Conservation (phyloP, 2,113 vertebrate genomes). For the Elachura formosa region DNA sequence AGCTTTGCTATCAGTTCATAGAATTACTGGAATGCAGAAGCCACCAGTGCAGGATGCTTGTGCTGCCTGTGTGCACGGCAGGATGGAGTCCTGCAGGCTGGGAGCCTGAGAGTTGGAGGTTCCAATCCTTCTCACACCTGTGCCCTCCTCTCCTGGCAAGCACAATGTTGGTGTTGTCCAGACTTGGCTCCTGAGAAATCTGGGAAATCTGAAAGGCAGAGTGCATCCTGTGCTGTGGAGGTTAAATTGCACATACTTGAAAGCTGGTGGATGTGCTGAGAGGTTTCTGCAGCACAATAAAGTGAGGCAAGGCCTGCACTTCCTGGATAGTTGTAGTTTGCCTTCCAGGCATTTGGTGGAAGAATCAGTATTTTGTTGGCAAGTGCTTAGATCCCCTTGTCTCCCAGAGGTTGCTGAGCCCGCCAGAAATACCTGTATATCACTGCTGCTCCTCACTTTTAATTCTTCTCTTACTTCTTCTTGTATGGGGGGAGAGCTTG, state of each 20-base stretch:
- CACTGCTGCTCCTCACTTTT: background rate
- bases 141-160: background rate
- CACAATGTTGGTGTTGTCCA: background rate
- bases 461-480: background rate
- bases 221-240: rapidly evolving
- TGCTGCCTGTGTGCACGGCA: background rate
- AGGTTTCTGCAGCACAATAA: background rate
- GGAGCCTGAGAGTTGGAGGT: background rate
- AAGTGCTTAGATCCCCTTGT: background rate
- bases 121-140: background rate
- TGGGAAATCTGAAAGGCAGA: background rate
- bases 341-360: background rate
- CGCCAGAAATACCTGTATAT: background rate
- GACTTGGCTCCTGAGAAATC: background rate
- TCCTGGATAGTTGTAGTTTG: rapidly evolving
- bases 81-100: rapidly evolving
- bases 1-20: background rate
- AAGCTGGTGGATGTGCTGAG: background rate
- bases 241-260: rapidly evolving
- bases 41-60: background rate
- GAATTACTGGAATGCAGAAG: background rate
- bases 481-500: background rate
- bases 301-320: background rate
- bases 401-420: background rate
- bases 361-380: background rate